Base-by-base conservation (phyloP, 1,140 invertebrate genomes). In the Trinorchestia longiramus region DNA sequence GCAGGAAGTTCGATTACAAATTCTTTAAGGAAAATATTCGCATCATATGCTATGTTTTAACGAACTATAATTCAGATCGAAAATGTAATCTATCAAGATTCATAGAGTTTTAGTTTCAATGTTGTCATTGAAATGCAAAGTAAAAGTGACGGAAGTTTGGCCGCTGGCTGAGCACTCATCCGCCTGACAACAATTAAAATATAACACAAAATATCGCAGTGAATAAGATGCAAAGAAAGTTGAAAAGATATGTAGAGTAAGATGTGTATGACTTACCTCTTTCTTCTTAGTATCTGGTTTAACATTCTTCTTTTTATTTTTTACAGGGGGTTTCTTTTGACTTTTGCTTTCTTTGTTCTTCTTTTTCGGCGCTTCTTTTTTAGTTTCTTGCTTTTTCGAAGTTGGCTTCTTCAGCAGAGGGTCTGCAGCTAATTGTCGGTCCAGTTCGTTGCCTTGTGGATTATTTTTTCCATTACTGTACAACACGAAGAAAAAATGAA, bases 321-420 rank as follows among this genome's bases (percentile, higher is more conserved):
- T 41, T 42, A 90, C 6, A 43, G 15, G 4, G 11, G 43, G 40
- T 47, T 94, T 94, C 43, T 47, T 94, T 8, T 45, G 41, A 8
- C 36, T 43, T 36, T 94, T 94, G 44, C 47, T 94, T 94, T 94
- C 92, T 47, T 94, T 94, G 40, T 19, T 94, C 28, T 94, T 94
- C 40, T 40, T 47, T 40, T 94, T 94, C 43, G 44, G 44, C 41
- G 43, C 40, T 40, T 43, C 92, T 47, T 94, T 94, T n/a, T 94
- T 94, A 11, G 43, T 44, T 40, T 94, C 92, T 40, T 8, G 43
- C 43, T 94, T 94, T 43, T 94, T 94, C 23, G 15, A n/a, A n/a
- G 43, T 94, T 47, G 92, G 92, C 92, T 94, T 44, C 92, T 47
- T 44, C 43, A 94, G 44, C 92, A 94, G 92, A 94, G 92, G 92